Conservation (phyloP, 1,140 invertebrate genomes). For the Neodiprion pinetum region DNA sequence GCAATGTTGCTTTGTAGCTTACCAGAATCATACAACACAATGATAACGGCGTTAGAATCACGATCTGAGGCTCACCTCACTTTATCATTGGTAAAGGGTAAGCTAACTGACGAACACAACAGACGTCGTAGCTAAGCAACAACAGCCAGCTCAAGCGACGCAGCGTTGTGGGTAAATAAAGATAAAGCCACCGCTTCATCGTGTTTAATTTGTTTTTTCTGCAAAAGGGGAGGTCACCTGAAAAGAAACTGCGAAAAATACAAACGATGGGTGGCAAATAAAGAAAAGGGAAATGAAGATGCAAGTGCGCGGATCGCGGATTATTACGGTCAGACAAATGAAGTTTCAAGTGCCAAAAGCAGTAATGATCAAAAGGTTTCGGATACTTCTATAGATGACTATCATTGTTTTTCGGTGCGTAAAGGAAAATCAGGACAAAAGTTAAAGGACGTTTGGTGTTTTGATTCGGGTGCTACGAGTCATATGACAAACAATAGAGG, state of each 20-base stretch:
- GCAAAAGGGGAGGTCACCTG: not conserved
- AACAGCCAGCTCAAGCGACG: not conserved
- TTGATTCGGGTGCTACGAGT: constrained; percentile 28
- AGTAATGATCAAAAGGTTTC: not conserved
- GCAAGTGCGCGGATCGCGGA: too few species aligned
- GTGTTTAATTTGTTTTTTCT: constrained; percentile 10
- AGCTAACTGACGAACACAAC: constrained; percentile 1
- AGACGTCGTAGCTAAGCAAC: constrained; percentile 9
- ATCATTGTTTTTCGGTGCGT: too few species aligned
- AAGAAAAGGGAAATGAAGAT: too few species aligned
- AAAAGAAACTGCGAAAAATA: constrained; percentile 13
- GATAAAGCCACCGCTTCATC: not conserved
- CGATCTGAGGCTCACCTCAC: constrained; percentile 23
- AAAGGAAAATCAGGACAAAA: constrained; percentile 9
- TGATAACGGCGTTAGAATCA: constrained; percentile 29
- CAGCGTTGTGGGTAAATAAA: constrained; percentile 9
- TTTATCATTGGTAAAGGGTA: constrained; percentile 16
- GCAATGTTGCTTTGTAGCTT: constrained; percentile 28
- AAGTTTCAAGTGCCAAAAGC: too few species aligned
- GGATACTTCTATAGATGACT: too few species aligned
- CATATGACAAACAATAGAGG: constrained; percentile 19
- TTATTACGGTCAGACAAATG: too few species aligned
- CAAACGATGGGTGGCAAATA: not conserved
- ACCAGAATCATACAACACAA: constrained; percentile 24
- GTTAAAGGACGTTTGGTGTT: not conserved